Evolutionary conservation across 2,113 vertebrate genomes (phyloP), one percentile per base, ranked within the genome.

Genomic region (Gorsachius goisagi): DNA sequence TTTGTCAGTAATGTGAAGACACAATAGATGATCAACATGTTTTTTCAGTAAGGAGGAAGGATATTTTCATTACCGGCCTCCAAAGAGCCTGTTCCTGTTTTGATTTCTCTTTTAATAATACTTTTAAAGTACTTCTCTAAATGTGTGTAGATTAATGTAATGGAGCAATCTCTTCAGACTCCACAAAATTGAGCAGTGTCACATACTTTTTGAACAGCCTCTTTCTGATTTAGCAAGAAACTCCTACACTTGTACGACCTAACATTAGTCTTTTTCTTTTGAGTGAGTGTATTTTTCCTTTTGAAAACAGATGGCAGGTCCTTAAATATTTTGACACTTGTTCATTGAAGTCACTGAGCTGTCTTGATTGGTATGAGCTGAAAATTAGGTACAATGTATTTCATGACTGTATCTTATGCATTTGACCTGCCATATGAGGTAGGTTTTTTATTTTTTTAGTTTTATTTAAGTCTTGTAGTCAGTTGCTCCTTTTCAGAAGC

Each of bases 41-140:
- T 71, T 82, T 96, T 91, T 84, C 88, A 59, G 77, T 33, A 74
- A 67, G n/a, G 26, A 15, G 44, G 92, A 95, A 97, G 95, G 95
- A 88, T 89, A 44, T 95, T 91, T 95, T 94, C 64, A 93, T 94
- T 89, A 85, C 52, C 0, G 1, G 77, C 52, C 26, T 89, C 55
- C 41, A 32, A 59, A 81, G 64, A 80, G 28, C 45, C 85, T n/a
- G 84, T 94, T 96, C 92, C 93, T 96, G 81, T 95, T 97, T 95
- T 85, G 37, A 91, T 93, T 96, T 87, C 81, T 89, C 37, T 24
- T 92, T 94, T 44, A 81, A 59, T 55, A 77, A 58, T n/a, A 28
- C 47, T 85, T 92, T 8, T 33, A 35, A 79, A 82, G 71, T 39
- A 71, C 68, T 94, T 90, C 87, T 74, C 77, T 63, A 63, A 91